Base-by-base conservation (phyloP, 2,797 vertebrate species). In the Taenioides sp. region DNA sequence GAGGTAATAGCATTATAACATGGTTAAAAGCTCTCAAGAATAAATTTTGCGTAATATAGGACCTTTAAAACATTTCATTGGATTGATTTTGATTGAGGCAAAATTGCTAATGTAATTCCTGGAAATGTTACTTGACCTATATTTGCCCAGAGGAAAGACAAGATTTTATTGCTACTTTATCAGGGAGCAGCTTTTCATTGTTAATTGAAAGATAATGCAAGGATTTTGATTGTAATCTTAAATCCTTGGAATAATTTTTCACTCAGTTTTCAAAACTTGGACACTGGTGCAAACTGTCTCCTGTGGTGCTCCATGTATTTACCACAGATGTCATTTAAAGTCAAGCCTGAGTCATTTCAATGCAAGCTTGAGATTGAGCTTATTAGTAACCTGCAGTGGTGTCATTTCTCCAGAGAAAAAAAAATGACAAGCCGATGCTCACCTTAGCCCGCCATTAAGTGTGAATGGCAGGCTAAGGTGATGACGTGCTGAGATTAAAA, bases 261-360 rank as follows among this genome's bases (percentile, higher is more conserved):
- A 37, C 34, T 2, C 34, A 37, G 34, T 37, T 9, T 37, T 37
- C 34, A 34, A 34, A 37, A 10, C 34, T 37, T 37, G 65, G 27
- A 71, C 43, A 67, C 68, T 16, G 16, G 64, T 58, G 62, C 57
- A 49, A 28, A 22, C 22, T n/a, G 27, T 25, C 49, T 57, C 55
- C 31, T 7, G 64, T 67, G 50, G 63, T 49, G 55, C 17, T 23
- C 1, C 17, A 28, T 72, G 70, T 22, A 14, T 50, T 17, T 71
- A 71, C 71, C 40, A 43, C 37, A 40, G 37, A 10, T 79, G 73
- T 74, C 73, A 75, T 84, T 85, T 85, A 68, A 87, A 84, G 77
- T 55, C 60, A 77, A 79, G 69, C 65, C 71, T 70, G 65, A 80
- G 72, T 74, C 73, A 75, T 84, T 85, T 85, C 68, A 87, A 83